Evolutionary conservation across 2,797 vertebrate genomes (phyloP), one percentile per base, ranked within the genome.

Genomic region (Mormyrus hasselquistii): DNA sequence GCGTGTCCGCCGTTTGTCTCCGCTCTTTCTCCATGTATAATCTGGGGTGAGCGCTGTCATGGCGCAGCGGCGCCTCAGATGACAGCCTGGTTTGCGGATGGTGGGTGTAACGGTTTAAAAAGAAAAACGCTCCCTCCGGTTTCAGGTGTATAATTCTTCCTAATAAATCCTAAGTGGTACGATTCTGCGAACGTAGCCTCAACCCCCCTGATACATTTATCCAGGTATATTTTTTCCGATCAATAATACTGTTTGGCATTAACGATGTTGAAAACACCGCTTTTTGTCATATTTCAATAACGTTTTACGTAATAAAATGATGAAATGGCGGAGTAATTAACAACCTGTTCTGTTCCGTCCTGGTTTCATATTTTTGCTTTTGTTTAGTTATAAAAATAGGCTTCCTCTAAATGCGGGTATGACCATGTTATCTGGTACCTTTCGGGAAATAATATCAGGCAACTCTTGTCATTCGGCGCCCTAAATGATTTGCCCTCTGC

Each of bases 361-460:
- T 22, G 82, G 83, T 90, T 93, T 59, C 1, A 73, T 87, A 92
- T 94, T 92, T 94, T 92, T 93, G 89, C 93, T 92, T 93, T 69
- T 93, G 93, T 93, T 92, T 92, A 93, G 90, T 92, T 90, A 52
- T 62, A 88, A 62, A n/a, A 92, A 90, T 88, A 86, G 90, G 93
- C 92, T 93, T 94, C 93, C 92, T 92, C 91, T 93, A 84, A 86
- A 92, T 91, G 91, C 91, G 92, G 94, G 92, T 94, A 92, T 93
- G 93, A 93, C 93, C 93, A 93, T 93, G 92, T 92, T 92, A 92
- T 92, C 92, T 94, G 94, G 91, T 94, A 94, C 94, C 93, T 94
- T 94, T 94, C 91, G 92, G 92, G 92, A 94, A 94, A 94, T 84
- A 90, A 94, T 93, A 92, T 89, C 55, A 47, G 34, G 29, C 41